Percentiles rank a stretch among this genome's conserved stretches.
phyloP scores from a whole-genome alignment of 2,113 vertebrate genomes.

The Excalfactoria chinensis region DNA sequence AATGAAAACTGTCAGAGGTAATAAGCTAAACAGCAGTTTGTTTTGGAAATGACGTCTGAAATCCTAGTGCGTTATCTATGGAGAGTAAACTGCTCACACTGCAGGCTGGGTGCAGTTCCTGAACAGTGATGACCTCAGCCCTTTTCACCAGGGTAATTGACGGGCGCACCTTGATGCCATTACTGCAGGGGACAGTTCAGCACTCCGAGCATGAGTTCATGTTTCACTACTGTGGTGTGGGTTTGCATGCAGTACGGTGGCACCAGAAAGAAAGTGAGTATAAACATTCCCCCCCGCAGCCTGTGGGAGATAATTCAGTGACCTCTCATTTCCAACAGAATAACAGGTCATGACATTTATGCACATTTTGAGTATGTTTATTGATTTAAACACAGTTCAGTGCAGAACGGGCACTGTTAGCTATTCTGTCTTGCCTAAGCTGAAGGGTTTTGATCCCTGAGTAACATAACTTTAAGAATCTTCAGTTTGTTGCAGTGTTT shows the following conservation, averaged over 20 bases:
- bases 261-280: conserved; percentile 84
- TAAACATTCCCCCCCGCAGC: neutral
- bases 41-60: neutral
- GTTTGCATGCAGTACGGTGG: conserved; percentile 86
- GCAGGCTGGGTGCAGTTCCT: neutral
- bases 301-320: neutral
- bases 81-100: neutral
- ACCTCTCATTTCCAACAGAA: neutral
- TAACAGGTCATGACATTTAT: rapidly evolving
- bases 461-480: neutral
- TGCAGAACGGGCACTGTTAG: neutral
- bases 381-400: neutral
- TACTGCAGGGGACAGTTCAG: conserved; percentile 73
- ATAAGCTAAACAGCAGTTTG: neutral
- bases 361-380: rapidly evolving
- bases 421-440: neutral
- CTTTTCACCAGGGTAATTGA: conserved; percentile 77
- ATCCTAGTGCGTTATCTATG: neutral
- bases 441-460: neutral
- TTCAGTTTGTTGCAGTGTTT: neutral
- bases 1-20: neutral
- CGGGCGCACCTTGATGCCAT: conserved; percentile 80
- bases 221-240: conserved; percentile 87
- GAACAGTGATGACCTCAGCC: neutral
- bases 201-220: conserved; percentile 85